A percentile compares a stretch with the other conserved stretches of the same genome.
Conservation (phyloP, 2,113 vertebrate genomes). For the Sorex fumeus region DNA sequence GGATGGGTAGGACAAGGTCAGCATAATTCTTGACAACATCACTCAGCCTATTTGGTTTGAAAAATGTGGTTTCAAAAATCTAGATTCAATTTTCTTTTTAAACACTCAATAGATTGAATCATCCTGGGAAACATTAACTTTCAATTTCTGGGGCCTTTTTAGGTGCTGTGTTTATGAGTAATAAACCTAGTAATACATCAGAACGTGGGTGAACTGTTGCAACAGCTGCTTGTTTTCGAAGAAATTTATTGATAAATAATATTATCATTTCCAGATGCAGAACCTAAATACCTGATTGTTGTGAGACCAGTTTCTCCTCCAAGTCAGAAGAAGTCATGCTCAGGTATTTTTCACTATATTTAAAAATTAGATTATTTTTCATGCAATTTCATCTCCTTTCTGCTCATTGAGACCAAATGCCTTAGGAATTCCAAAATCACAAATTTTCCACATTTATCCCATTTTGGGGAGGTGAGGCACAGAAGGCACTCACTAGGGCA, state of each 20-base stretch:
- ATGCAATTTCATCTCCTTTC: background rate
- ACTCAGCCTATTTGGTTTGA: background rate
- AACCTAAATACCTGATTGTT: constrained; percentile 95
- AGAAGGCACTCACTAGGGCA: background rate
- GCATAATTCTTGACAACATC: background rate
- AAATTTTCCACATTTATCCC: background rate
- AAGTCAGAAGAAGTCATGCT: constrained; percentile 94
- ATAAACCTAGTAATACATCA: background rate
- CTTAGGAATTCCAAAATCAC: background rate
- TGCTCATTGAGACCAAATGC: background rate
- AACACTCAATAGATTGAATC: background rate
- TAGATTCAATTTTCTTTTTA: constrained; percentile 66
- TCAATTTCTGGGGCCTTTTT: background rate
- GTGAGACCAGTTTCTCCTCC: constrained; percentile 92
- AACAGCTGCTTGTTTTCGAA: background rate
- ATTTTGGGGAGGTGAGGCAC: no score
- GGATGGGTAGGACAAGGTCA: no score
- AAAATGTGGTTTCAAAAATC: constrained; percentile 23
- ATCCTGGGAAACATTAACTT: constrained; percentile 37
- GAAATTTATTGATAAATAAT: constrained; percentile 44
- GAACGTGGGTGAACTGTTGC: background rate
- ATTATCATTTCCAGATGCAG: constrained; percentile 92
- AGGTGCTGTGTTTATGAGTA: background rate
- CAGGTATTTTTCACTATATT: constrained; percentile 89
- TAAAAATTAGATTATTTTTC: background rate